Percentiles rank a stretch among this genome's conserved stretches.
These are phyloP conservation scores for Autographa pulchrina DNA, from an alignment of 2,888 invertebrate genomes.

Conservation along the genomic window DNA sequence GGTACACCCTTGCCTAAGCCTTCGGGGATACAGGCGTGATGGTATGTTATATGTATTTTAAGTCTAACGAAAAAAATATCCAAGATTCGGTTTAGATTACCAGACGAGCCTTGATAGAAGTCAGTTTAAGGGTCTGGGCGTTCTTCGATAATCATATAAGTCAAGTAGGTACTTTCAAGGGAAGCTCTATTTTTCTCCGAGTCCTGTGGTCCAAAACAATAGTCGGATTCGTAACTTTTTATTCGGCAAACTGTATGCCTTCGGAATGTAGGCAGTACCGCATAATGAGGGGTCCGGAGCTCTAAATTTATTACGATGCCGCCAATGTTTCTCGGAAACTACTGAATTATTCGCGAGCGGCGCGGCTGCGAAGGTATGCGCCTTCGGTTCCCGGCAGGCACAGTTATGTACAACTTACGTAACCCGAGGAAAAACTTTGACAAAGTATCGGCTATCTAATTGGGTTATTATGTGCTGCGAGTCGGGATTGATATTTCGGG, in stretches of 20 bases:
- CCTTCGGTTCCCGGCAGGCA: constrained; percentile 79
- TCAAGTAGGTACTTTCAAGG: constrained; percentile 15
- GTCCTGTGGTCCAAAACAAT: constrained; percentile 72
- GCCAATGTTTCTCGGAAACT: constrained; percentile 81
- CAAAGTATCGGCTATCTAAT: constrained; percentile 56
- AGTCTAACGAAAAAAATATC: too few relatives aligned
- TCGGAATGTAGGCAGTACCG: constrained; percentile 86
- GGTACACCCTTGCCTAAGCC: too few relatives aligned
- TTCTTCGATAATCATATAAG: neutral
- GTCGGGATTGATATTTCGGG: constrained; percentile 37
- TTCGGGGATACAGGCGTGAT: too few relatives aligned
- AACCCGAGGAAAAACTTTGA: constrained; percentile 67
- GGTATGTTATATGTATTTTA: too few relatives aligned
- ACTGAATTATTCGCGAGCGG: constrained; percentile 82
- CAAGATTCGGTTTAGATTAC: too few relatives aligned
- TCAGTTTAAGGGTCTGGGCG: neutral
- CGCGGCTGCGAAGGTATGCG: constrained; percentile 75
- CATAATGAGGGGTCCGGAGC: constrained; percentile 80
- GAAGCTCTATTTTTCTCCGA: constrained; percentile 53
- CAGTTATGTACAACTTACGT: constrained; percentile 87
- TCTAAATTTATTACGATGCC: constrained; percentile 81
- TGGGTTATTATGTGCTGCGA: constrained; percentile 55
- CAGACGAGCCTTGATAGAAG: neutral
- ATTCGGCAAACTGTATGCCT: constrained; percentile 76
- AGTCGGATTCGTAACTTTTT: constrained; percentile 81